Base-by-base conservation (phyloP, 1,140 invertebrate species). In the Neelides sp. region DNA sequence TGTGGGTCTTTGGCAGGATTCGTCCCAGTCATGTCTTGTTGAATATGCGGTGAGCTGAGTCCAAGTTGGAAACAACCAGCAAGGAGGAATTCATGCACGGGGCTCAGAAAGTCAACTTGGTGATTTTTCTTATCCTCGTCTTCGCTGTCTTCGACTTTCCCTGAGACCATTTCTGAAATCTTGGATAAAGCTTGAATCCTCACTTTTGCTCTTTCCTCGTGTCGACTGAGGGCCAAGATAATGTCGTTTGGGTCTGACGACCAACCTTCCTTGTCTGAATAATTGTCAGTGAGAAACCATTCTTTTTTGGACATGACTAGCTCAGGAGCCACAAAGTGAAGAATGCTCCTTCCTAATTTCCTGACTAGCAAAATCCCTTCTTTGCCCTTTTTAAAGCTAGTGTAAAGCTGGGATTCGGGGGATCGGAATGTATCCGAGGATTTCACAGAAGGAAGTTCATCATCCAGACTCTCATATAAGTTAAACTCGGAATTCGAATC, bases 31-130 rank as follows among this genome's bases (percentile, higher is more conserved):
- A 48, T 40, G 7, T 24, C 32, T 5, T 39, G 46, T 2, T 2
- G 50, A 23, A 27, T 47, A 42, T 12, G 3, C 4, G 45, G 45
- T 4, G 66, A 63, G 7, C 71, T 61, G 42, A 67, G 65, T 42
- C 69, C 69, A 20, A 78, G 65, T 19, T 73, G 73, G 63, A 78
- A 79, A 64, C 73, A 77, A 12, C 76, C 76, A 46, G 72, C 68
- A 24, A 79, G 61, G 2, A 78, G 64, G 63, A 77, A 74, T 28
- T 77, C 69, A 54, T 78, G 72, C 12, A 75, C 72, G 45, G 69
- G 67, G 42, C 62, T 63, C 1, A 70, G 51, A 43, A 69, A 20
- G 61, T 68, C 24, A 61, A 44, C 49, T 17, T 51, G 42, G 22
- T 39, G 52, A 7, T 56, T 34, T 44, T 50, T 30, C 32, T 48